Evolutionary conservation across 2,888 invertebrate genomes (phyloP).

Genomic region (Melanostoma mellinum): DNA sequence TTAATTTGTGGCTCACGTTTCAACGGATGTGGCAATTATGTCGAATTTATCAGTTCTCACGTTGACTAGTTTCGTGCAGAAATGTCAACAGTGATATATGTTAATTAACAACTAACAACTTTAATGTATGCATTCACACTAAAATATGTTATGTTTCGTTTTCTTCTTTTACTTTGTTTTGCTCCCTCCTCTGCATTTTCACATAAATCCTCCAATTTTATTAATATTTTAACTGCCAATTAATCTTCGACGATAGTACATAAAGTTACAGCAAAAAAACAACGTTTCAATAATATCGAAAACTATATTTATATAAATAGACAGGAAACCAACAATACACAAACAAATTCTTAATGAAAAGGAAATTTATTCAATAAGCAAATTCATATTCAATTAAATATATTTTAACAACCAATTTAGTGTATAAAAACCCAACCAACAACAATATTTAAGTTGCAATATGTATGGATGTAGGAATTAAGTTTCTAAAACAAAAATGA

Average conservation of each 20-base stretch:
- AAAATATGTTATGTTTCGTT: constrained; percentile 55
- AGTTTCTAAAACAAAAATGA: constrained; percentile 58
- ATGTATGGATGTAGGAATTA: constrained; percentile 69
- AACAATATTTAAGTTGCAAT: constrained; percentile 73
- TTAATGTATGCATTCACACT: constrained; percentile 42
- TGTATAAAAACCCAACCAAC: constrained; percentile 64
- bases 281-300: constrained; percentile 72
- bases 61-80: constrained; percentile 63
- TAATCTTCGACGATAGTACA: constrained; percentile 69
- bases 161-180: constrained; percentile 26
- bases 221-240: constrained; percentile 49
- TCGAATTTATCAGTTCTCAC: constrained; percentile 59
- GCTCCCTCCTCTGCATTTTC: constrained; percentile 4
- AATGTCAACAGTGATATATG: constrained; percentile 59
- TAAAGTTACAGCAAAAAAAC: constrained; percentile 59
- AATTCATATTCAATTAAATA: constrained; percentile 71
- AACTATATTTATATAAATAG: constrained; percentile 65
- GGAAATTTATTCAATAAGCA: constrained; percentile 64
- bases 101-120: constrained; percentile 28
- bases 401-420: constrained; percentile 72
- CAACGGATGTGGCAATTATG: constrained; percentile 45
- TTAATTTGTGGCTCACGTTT: constrained; percentile 58
- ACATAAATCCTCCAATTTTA: constrained; percentile 10
- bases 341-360: constrained; percentile 53
- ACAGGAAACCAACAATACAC: constrained; percentile 32